Conservation (phyloP, 2,888 invertebrate species). For the Phaonia tiefii region DNA sequence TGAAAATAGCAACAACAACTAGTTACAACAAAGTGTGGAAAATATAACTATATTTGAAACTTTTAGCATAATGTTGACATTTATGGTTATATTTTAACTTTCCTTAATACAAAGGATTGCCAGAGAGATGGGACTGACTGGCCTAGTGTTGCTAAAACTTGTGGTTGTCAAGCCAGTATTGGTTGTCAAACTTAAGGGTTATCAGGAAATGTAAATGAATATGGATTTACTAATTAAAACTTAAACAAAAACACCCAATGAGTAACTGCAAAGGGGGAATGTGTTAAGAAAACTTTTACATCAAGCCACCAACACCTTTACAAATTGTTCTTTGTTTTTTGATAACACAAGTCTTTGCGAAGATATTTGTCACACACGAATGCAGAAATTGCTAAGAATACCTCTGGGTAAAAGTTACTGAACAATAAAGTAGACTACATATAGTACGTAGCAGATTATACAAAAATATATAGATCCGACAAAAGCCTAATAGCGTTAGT, state of each 20-base stretch:
- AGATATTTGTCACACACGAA: not conserved
- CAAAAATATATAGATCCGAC: no score
- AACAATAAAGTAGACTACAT: no score
- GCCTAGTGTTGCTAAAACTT: no score
- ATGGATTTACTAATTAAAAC: slow-evolving; percentile 57
- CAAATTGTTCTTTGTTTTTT: not conserved
- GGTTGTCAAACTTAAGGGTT: slow-evolving; percentile 25
- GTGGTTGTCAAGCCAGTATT: not conserved
- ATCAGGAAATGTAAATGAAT: slow-evolving; percentile 49
- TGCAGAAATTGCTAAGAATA: not conserved
- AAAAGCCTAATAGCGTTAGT: no score
- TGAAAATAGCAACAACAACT: not conserved
- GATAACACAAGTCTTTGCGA: not conserved
- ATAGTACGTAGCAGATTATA: no score
- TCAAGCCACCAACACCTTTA: slow-evolving; percentile 38
- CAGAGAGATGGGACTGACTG: not conserved
- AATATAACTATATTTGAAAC: slow-evolving; percentile 75
- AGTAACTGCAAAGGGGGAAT: not conserved
- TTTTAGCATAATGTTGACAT: slow-evolving; percentile 76
- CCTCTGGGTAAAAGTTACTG: no score
- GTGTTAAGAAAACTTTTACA: slow-evolving; percentile 41
- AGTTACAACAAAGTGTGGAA: slow-evolving; percentile 30
- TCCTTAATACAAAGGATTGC: slow-evolving; percentile 24
- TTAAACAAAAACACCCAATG: slow-evolving; percentile 3
- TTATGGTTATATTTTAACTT: slow-evolving; percentile 73